Conservation (phyloP, 2,888 invertebrate genomes). For the Sicus ferrugineus region DNA sequence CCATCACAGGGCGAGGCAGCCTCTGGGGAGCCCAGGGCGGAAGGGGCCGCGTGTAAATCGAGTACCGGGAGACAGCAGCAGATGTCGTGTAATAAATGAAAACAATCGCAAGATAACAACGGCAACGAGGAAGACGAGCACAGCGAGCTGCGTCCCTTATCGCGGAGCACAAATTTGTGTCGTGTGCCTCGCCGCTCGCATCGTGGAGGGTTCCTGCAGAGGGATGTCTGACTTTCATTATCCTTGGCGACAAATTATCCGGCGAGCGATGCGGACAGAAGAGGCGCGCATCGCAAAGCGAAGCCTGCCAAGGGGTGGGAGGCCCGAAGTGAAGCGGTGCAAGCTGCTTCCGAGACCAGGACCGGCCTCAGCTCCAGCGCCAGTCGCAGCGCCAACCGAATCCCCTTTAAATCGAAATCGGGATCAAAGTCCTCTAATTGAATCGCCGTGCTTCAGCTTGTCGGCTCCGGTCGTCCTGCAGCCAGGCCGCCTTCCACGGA, state of each 20-base stretch:
- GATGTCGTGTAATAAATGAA: conserved; percentile 33
- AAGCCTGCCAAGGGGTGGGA: too few relatives aligned
- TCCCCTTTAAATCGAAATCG: too few relatives aligned
- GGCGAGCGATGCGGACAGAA: too few relatives aligned
- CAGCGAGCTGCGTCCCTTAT: neutral
- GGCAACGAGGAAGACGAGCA: conserved; percentile 8
- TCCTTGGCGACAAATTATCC: too few relatives aligned
- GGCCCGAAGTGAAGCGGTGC: too few relatives aligned
- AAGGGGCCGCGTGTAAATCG: neutral
- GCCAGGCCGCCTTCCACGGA: neutral
- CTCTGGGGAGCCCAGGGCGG: neutral
- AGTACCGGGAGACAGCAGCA: conserved; percentile 4
- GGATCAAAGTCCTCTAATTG: neutral
- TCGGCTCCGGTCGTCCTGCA: neutral
- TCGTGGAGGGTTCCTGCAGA: too few relatives aligned
- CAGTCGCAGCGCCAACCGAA: too few relatives aligned
- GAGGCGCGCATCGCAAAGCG: too few relatives aligned
- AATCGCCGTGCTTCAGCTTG: neutral
- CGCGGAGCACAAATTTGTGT: neutral
- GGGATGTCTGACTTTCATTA: neutral
- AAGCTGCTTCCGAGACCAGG: too few relatives aligned
- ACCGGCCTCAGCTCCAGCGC: too few relatives aligned
- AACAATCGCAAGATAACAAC: conserved; percentile 26
- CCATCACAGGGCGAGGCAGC: neutral
- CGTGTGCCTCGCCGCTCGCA: neutral